A percentile compares a stretch with the other conserved stretches of the same genome.
Conservation (phyloP, 2,797 vertebrate species). For the Gallinago stenura region DNA sequence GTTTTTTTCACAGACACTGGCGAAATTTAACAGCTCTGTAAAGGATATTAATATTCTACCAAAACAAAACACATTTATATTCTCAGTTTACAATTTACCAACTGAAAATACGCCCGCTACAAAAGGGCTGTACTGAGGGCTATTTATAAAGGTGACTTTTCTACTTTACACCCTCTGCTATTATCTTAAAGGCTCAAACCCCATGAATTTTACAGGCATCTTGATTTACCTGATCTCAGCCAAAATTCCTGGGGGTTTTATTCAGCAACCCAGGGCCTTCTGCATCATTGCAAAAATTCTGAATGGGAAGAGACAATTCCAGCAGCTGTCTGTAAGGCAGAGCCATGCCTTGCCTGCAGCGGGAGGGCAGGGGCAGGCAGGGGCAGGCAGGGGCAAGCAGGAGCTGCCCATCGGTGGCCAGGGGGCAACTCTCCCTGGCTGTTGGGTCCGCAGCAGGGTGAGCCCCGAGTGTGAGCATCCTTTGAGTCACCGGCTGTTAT, state of each 20-base stretch:
- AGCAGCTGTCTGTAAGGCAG: neutral
- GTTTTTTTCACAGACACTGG: conserved; percentile 31
- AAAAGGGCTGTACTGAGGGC: conserved; percentile 67
- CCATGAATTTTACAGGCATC: conserved; percentile 14
- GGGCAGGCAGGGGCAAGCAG: neutral
- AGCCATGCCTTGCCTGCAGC: rapidly evolving
- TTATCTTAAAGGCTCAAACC: conserved; percentile 11
- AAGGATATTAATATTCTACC: conserved; percentile 64
- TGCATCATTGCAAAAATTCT: neutral
- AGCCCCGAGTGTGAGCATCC: neutral
- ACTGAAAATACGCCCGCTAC: neutral
- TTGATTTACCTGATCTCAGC: neutral
- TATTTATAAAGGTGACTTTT: conserved; percentile 67
- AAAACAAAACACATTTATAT: conserved; percentile 64
- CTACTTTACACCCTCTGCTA: conserved; percentile 64
- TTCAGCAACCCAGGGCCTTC: neutral
- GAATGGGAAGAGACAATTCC: neutral
- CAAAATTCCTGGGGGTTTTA: conserved; percentile 12
- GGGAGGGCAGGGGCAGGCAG: neutral
- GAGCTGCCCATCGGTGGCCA: rapidly evolving
- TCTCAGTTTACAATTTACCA: conserved; percentile 50
- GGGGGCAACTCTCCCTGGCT: neutral
- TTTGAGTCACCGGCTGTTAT: neutral
- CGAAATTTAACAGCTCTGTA: conserved; percentile 51
- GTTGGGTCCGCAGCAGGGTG: neutral